Evolutionary conservation across 2,113 vertebrate genomes (phyloP), one percentile per base, ranked within the genome.

Genomic region (Microcebus ravelobensis): DNA sequence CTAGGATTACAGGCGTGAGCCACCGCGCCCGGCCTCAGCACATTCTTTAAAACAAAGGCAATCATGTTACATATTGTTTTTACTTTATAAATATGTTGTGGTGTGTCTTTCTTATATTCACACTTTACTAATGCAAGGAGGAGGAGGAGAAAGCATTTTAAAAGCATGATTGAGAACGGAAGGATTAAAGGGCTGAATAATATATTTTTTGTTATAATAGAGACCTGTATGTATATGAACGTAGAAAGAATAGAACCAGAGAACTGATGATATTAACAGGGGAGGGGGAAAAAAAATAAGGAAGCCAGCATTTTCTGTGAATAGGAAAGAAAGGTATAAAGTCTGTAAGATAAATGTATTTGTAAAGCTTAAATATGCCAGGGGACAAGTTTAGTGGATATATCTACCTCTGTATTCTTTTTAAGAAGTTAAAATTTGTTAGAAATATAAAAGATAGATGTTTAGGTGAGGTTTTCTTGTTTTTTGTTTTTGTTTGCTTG

Each of bases 251-350:
- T 45, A 65, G 65, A 83, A n/a, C 23, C 15, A 48, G n/a, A 93
- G 50, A 94, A 50, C 87, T 9, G 15, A n/a, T 81, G 59, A 25
- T 74, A 52, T 68, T 80, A 89, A 36, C 50, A 77, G n/a, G 34
- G 65, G 8, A 45, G 48, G 17, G 48, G 17, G 6, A 85, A 50
- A 48, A 88, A 48, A 68, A 34, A 81, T 42, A 80, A 29, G 25
- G 6, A 50, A 90, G 23, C 50, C 48, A 92, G 25, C 4, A 79
- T 86, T 94, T 96, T 93, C n/a, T 85, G 34, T 81, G 57, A 23
- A 39, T 83, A 89, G 23, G 11, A 87, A 91, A 92, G 67, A 93
- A 74, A 15, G 63, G 6, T 96, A 76, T 96, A 93, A 93, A 87
- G 65, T 83, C 52, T 86, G 73, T 71, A 50, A 85, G 48, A 57